These are phyloP conservation scores for Gonioctena quinquepunctata DNA, from an alignment of 1,140 invertebrate genomes.

Conservation along the genomic window DNA sequence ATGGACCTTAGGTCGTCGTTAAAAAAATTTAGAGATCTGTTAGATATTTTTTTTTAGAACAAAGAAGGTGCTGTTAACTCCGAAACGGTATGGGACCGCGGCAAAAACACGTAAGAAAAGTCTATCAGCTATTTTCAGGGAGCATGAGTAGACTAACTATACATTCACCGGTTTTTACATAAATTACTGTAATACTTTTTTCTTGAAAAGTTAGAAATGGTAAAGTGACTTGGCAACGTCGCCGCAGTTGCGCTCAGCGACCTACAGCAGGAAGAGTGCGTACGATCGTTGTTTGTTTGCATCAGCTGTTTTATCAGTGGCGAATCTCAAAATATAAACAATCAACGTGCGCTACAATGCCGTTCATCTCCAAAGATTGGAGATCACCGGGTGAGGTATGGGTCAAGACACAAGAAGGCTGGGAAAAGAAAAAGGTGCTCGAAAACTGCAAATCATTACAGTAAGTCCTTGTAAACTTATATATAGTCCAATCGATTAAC, in stretches of 20 bases:
- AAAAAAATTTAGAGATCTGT: no score
- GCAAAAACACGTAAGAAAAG: no score
- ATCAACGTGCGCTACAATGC: no score
- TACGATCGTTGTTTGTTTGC: background rate
- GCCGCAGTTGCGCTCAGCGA: background rate
- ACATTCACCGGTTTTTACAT: no score
- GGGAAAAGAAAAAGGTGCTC: constrained; percentile 93
- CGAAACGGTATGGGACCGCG: no score
- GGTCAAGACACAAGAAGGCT: constrained; percentile 96
- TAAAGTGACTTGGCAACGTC: background rate
- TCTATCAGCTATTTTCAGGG: no score
- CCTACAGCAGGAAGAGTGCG: background rate
- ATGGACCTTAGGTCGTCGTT: no score
- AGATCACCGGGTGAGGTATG: constrained; percentile 95
- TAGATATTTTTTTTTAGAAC: no score
- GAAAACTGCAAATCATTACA: constrained; percentile 61
- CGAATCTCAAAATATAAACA: constrained; percentile 23
- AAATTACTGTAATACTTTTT: no score
- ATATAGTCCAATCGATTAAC: constrained; percentile 46
- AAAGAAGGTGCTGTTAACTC: no score
- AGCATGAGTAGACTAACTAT: no score
- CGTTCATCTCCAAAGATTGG: constrained; percentile 93
- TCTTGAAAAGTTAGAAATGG: no score
- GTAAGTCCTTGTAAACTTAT: constrained; percentile 45
- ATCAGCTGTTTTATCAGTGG: constrained; percentile 36